Evolutionary conservation across 2,113 vertebrate species (phyloP), one percentile per base, ranked within the genome.

Genomic region (Eurystomus gularis): DNA sequence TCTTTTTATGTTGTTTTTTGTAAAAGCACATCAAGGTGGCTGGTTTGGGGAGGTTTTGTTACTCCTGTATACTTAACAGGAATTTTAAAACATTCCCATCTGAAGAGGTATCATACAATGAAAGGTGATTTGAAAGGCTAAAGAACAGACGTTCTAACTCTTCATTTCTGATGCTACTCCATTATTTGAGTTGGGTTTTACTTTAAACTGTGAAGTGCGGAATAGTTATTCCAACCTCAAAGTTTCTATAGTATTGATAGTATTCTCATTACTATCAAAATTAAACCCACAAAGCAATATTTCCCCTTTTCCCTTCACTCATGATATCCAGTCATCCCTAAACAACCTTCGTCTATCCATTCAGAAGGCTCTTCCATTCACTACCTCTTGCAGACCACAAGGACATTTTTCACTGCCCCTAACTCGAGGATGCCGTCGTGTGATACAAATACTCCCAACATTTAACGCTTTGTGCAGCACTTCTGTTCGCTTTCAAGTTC

Each of bases 381-480:
- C 25, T 26, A 17, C 18, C 10, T 46, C 37, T 77, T 13, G 2
- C 4, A 26, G 40, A 24, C 11, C 39, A 60, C 8, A 2, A 5
- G 24, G 16, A 65, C 24, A 46, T 62, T 57, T 60, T 51, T 14
- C 19, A 16, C 15, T n/a, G 6, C 35, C 77, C 69, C 19, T 23
- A 55, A 64, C 8, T 62, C 42, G 7, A 31, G 33, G 5, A 44
- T 48, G 17, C 24, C 17, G 60, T 64, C 0, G 0, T 16, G 3
- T 35, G 7, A 54, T 78, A 35, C 61, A 91, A 46, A 51, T 13
- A 23, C 16, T 33, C n/a, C 23, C 16, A 40, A 29, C 2, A 33
- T 44, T 35, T 24, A 64, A 33, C 19, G 13, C 6, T 64, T 68
- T 58, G 33, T 37, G 17, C 60, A 83, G 62, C 10, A 42, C 14